Evolutionary conservation across 2,113 vertebrate genomes (phyloP).

Genomic region (Aptenodytes forsteri): DNA sequence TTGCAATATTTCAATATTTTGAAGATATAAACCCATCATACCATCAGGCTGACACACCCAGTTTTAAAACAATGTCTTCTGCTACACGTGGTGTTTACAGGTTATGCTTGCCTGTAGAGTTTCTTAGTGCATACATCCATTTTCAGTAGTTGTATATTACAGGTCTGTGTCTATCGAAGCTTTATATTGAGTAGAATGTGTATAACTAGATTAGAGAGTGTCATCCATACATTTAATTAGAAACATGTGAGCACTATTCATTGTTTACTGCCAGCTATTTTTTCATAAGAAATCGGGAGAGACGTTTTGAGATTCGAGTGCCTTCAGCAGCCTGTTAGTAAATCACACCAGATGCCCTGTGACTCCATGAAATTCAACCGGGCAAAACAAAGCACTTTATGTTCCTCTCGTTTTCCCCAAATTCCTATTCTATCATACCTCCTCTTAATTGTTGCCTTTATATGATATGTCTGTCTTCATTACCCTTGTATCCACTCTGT

Average conservation of each 20-base stretch:
- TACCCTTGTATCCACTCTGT: not conserved
- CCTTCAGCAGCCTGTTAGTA: not conserved
- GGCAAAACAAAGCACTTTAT: not conserved
- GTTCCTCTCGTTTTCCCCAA: not conserved
- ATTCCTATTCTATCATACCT: not conserved
- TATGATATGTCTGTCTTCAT: fast-evolving
- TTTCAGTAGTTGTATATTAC: not conserved
- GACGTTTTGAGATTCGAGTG: not conserved
- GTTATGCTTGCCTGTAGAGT: not conserved
- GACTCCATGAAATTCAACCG: not conserved
- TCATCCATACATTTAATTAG: not conserved
- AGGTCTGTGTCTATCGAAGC: not conserved
- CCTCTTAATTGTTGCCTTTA: not conserved
- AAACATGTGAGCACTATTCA: not conserved
- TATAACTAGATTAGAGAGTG: not conserved
- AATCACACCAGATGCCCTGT: not conserved
- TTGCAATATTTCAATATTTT: not conserved
- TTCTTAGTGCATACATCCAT: not conserved
- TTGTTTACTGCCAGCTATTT: not conserved
- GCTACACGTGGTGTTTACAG: fast-evolving
- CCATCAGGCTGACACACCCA: not conserved
- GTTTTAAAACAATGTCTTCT: not conserved
- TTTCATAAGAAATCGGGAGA: not conserved
- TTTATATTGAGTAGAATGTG: not conserved
- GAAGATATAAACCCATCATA: not conserved